Percentiles rank a stretch among this genome's conserved stretches.
Evolutionary conservation across 2,113 vertebrate species (phyloP).

Genomic region (Columbina picui): DNA sequence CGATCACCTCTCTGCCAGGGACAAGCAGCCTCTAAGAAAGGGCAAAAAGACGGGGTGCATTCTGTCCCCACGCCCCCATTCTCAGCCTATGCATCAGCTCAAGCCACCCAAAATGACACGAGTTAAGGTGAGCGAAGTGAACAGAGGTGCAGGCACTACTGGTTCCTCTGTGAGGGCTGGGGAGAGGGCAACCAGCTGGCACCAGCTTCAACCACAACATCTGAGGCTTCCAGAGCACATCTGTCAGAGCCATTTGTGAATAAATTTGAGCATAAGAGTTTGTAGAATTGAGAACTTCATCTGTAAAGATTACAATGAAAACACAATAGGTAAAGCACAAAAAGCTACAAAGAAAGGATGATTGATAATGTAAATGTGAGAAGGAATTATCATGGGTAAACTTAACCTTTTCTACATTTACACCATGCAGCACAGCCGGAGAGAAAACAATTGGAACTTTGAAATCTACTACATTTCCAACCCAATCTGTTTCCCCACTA

Average conservation of each 20-base stretch:
- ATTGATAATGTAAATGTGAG: slow-evolving; percentile 52
- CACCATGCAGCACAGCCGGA: not conserved
- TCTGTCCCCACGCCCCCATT: not conserved
- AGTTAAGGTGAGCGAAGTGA: not conserved
- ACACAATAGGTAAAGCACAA: slow-evolving; percentile 45
- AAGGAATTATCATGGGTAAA: slow-evolving; percentile 48
- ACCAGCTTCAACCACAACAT: not conserved
- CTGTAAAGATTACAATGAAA: slow-evolving; percentile 44
- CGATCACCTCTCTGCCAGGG: not conserved
- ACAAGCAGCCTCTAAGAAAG: not conserved
- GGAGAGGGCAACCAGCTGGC: not conserved
- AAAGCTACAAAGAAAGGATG: slow-evolving; percentile 47
- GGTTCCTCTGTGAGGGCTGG: not conserved
- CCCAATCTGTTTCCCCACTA: slow-evolving; percentile 5
- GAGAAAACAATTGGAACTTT: slow-evolving; percentile 41
- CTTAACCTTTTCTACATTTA: slow-evolving; percentile 58
- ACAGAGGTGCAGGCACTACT: not conserved
- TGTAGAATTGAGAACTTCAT: slow-evolving; percentile 15
- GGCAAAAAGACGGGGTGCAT: rapidly evolving
- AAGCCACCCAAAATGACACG: not conserved
- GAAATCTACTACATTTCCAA: not conserved
- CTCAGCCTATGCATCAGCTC: not conserved
- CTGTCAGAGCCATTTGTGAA: slow-evolving; percentile 17
- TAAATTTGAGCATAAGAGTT: slow-evolving; percentile 26
- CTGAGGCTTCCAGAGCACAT: slow-evolving; percentile 22